Conservation (phyloP, 2,797 vertebrate genomes). For the Hydrocynus forskahlii region DNA sequence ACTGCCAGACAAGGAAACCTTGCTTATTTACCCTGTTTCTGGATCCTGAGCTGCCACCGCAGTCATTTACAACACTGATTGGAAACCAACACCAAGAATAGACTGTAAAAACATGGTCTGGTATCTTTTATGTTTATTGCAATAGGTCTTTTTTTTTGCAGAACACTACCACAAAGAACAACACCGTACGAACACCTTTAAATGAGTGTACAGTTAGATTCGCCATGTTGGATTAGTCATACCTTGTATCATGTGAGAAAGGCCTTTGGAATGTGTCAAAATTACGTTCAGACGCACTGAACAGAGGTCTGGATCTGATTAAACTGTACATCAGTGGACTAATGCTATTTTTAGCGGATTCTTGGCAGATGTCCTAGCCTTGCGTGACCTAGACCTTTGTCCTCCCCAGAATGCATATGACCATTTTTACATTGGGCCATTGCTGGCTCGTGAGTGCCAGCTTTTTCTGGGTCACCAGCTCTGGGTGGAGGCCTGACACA, state of each 20-base stretch:
- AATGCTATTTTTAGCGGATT: slow-evolving; percentile 41
- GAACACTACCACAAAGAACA: background rate
- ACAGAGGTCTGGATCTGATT: background rate
- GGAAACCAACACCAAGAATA: background rate
- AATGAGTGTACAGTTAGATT: background rate
- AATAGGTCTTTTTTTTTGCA: background rate
- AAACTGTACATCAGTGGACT: background rate
- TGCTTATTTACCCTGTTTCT: slow-evolving; percentile 15
- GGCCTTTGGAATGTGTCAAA: background rate
- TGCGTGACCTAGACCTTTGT: slow-evolving; percentile 35
- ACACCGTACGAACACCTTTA: background rate
- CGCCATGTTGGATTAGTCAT: background rate
- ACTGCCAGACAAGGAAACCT: slow-evolving; percentile 21
- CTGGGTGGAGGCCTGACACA: slow-evolving; percentile 33
- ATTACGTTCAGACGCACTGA: background rate
- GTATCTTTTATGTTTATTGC: background rate
- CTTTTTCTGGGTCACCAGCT: slow-evolving; percentile 46
- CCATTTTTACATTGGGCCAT: slow-evolving; percentile 2
- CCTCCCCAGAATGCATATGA: slow-evolving; percentile 38
- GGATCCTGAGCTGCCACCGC: slow-evolving; percentile 13
- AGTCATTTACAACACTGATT: slow-evolving; percentile 2
- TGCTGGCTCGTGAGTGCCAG: slow-evolving; percentile 6
- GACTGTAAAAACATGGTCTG: slow-evolving; percentile 9
- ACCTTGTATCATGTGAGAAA: background rate
- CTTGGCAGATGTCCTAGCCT: slow-evolving; percentile 42